Evolutionary conservation across 2,888 invertebrate species (phyloP), one percentile per base, ranked within the genome.

Genomic region (Heteropelma amictum): DNA sequence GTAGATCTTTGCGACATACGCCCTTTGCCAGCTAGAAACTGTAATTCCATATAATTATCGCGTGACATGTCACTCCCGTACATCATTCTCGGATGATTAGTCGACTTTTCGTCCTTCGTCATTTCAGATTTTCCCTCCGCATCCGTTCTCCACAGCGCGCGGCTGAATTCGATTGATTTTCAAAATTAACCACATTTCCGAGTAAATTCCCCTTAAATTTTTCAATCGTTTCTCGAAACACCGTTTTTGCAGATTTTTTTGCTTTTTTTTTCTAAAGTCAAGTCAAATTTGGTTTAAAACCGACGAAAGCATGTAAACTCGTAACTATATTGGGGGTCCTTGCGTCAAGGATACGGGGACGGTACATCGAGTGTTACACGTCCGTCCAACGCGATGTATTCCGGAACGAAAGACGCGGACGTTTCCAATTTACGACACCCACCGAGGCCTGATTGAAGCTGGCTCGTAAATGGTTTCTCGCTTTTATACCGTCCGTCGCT

Each of bases 401-500:
- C 58, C 69, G 64, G 74, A 47, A 54, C 70, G 49, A 35, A 51
- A 69, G 58, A 64, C 70, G 23, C 40, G 70, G 70, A 70, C 69
- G 40, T 65, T 70, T 75, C 61, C 71, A 71, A 75, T 75, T 75
- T 75, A 71, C 74, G 65, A 75, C 64, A 61, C 69, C 58, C 67
- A 68, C n/a, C 33, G 19, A 7, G 12, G 38, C n/a, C 54, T 54
- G 45, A 33, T 71, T 64, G 38, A 7, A 54, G 12, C 35, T 64
- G 56, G n/a, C 47, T 35, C 3, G 53, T 38, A 30, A 49, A 30
- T 40, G 40, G 45, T 56, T 63, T 72, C 45, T 75, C 65, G 47
- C 74, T 61, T 54, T 75, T 64, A n/a, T n/a, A 38, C 69, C 14
- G 30, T 64, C 64, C 17, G 47, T 69, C 30, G 40, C 38, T 42